These are phyloP conservation scores for Meloidogyne chitwoodi DNA, from an alignment of 1,140 invertebrate species.

Conservation along the genomic window DNA sequence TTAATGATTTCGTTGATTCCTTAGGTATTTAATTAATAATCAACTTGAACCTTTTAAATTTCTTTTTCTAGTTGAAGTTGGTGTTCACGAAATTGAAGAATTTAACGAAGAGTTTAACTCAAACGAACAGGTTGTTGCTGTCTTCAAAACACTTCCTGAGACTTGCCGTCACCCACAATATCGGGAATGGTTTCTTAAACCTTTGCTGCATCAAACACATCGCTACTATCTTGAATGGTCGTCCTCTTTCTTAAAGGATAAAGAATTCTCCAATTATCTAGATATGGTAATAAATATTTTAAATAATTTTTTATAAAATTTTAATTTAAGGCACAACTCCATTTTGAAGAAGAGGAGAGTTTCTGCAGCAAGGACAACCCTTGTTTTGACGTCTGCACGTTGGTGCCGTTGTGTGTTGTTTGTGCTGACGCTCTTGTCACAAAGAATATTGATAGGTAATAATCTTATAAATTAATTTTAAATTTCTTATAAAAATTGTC, in stretches of 20 bases:
- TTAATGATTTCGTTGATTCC: not conserved
- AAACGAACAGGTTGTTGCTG: not conserved
- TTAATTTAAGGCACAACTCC: not conserved
- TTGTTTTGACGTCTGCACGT: not conserved
- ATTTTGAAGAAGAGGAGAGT: not conserved
- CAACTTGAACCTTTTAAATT: not conserved
- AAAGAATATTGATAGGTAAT: not conserved
- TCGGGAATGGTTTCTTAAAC: not conserved
- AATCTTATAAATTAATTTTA: too few species aligned
- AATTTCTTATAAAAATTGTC: not conserved
- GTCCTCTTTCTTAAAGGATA: not conserved
- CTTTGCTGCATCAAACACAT: not conserved
- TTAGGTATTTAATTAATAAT: not conserved
- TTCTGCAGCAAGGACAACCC: not conserved
- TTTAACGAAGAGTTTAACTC: not conserved
- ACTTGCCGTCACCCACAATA: not conserved
- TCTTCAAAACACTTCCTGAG: not conserved
- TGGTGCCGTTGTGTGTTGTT: not conserved
- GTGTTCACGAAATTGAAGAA: not conserved
- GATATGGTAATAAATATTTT: not conserved
- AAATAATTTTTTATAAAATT: too few species aligned
- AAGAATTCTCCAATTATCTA: not conserved
- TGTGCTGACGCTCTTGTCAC: not conserved
- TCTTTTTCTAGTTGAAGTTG: not conserved
- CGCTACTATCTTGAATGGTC: not conserved